Base-by-base conservation (phyloP, 2,888 invertebrate genomes). In the Anarsia innoxiella region DNA sequence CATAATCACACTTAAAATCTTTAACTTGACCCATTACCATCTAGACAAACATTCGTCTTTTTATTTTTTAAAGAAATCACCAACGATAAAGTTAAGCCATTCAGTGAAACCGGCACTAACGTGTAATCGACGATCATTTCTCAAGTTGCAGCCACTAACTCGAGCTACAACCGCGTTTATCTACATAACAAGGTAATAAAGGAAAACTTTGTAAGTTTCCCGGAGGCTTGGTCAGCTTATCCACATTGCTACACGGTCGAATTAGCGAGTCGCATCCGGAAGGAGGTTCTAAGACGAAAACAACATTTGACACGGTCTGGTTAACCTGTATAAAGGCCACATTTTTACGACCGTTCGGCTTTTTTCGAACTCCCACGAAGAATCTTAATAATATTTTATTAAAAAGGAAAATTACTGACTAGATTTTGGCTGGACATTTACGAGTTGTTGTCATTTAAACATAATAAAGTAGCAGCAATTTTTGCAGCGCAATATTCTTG, bases 181-280 rank as follows among this genome's bases (percentile, higher is more conserved):
- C 51, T 59, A 53, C 61, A 61, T 68, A 62, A 67, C 55, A 61
- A 39, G 48, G 59, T 56, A 58, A 72, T 76, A 73, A 73, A 67
- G 45, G 45, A 42, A 58, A 75, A 73, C 57, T 68, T 74, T 51
- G 47, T 43, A 49, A 57, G 46, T 54, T 44, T 42, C 42, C 36
- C 39, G 41, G 40, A 45, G 46, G 42, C 48, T 42, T 48, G 49
- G 52, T 53, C 51, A 54, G 49, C 53, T 54, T 56, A 62, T 66
- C 59, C 45, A 45, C 48, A 51, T 54, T 51, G 14, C 33, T 27
- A 53, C 46, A 49, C 40, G 42, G 26, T 31, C 23, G 37, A 43
- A 51, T 58, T 51, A 49, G 49, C 44, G 45, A 31, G 31, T 51
- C 43, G 39, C 27, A 44, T 44, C 38, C 38, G 42, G 45, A 47